Base-by-base conservation (phyloP, 2,113 vertebrate genomes). In the Oncorhynchus masou region DNA sequence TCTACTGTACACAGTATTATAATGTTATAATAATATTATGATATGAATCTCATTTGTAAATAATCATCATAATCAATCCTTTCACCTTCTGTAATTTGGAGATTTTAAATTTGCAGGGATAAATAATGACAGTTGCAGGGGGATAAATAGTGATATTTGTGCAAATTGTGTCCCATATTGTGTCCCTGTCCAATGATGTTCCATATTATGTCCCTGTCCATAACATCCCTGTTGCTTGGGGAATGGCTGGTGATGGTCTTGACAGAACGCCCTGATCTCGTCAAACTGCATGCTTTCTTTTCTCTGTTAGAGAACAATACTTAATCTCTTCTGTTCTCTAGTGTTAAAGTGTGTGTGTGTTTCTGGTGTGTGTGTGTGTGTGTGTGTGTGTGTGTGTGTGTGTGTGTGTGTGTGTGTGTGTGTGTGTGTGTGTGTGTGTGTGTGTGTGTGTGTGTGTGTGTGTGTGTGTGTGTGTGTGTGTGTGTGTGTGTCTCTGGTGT, bases 201-300 rank as follows among this genome's bases (percentile, higher is more conserved):
- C 48, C 48, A 11, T 31, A 31, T 31, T 31, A 5, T 31, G 31
- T 31, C 22, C 22, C 39, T 49, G 25, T 57, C 4, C n/a, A 34
- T 45, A 45, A 45, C 66, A 31, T 60, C 27, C 64, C 27, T 5
- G 68, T 19, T 76, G 77, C 78, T 62, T 79, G 76, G 51, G 60
- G 74, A 79, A 80, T 74, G 39, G 69, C 76, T 76, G 76, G 45
- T 68, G 69, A 74, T 74, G 74, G 64, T 71, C 29, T 57, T 70
- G 49, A 71, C 78, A 80, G 62, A 83, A 22, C 77, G 77, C 76
- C 82, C 84, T 73, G 76, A 77, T 81, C 87, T 82, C 83, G 86
- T 87, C 87, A 85, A 84, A 88, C 84, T 75, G 86, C 88, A 89
- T 88, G 90, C 75, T 83, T 88, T 84, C 81, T 84, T 81, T 75